Evolutionary conservation across 1,140 invertebrate genomes (phyloP), one percentile per base, ranked within the genome.

Genomic region (Doryteuthis pealeii): DNA sequence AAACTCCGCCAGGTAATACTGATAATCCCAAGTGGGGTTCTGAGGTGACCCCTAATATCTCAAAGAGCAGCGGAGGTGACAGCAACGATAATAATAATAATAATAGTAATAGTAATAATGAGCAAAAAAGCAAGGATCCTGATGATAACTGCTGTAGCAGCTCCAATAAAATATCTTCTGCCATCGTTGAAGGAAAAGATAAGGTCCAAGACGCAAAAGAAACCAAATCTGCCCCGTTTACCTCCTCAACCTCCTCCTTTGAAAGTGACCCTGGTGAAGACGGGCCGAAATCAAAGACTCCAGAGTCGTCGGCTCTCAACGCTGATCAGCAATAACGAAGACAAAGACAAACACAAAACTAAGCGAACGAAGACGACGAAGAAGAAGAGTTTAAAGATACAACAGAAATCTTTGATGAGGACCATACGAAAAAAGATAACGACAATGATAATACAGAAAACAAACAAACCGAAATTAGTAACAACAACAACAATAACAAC

Each of bases 1-100:
- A 76, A n/a, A 74, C 80, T 18, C 78, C 80, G 2, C 33, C 73
- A 62, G 78, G 70, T 18, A 73, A 74, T 76, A 74, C 72, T 15
- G 75, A 76, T 40, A 66, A 74, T n/a, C 30, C 74, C 26, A 62
- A 77, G 58, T 77, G 74, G 78, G 74, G 40, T 1, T n/a, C 75
- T 28, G 74, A 75, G 33, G 33, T 71, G 2, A 35, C 54, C 28
- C 31, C 30, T 22, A 69, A 40, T 40, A 40, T 40, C 67, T 66
- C 28, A 43, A 28, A 76, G 70, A 40, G 74, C 72, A 40, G 65
- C 62, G 5, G 76, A 70, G n/a, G 71, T 72, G 4, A 10, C 43
- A 1, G 31, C 72, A n/a, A 22, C 28, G 49, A 32, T 28, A n/a
- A 33, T 10, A 40, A 40, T 40, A 40, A 40, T 40, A 40, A 40